Evolutionary conservation across 2,888 invertebrate species (phyloP), one percentile per base, ranked within the genome.

Genomic region (Spicauda simplicius): DNA sequence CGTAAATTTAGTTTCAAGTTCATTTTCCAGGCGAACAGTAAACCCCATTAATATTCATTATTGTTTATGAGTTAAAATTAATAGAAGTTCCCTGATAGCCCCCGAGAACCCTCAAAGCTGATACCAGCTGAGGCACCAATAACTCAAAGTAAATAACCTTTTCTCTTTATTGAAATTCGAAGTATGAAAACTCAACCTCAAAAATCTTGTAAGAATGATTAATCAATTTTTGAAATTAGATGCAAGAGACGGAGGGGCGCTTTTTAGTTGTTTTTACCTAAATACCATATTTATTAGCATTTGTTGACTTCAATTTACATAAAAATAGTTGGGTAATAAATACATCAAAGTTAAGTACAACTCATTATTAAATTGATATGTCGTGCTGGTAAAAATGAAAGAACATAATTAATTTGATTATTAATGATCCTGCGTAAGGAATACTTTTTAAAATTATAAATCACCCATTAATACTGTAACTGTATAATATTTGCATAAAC

Each of bases 21-120:
- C 66, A 76, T 80, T 79, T 78, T 78, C 71, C 64, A 58, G 69
- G 69, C 74, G 71, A 76, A 74, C 72, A 75, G 72, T 73, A 75
- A 78, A 76, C 71, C 75, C 73, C 73, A 83, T 84, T 83, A 82
- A 81, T 83, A 83, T 83, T 83, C 77, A 85, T 84, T 81, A 84
- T 81, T 83, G 77, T 81, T 81, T 79, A 80, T 78, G 76, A 85
- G 76, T 82, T 78, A 73, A 83, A 80, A 82, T 83, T 78, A 80
- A 80, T 81, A 79, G 74, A 85, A 81, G 72, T 82, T 81, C 76
- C 77, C 80, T 72, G 75, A 79, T 77, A 77, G 76, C 73, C 72
- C 72, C 76, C 69, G 68, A 77, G 74, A 37, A 7, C 14, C 25
- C 68, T 37, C 69, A 60, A 61, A 69, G 66, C 58, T 58, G 60